phyloP scores from a whole-genome alignment of 2,888 invertebrate species.

The Drosophila yooni region DNA sequence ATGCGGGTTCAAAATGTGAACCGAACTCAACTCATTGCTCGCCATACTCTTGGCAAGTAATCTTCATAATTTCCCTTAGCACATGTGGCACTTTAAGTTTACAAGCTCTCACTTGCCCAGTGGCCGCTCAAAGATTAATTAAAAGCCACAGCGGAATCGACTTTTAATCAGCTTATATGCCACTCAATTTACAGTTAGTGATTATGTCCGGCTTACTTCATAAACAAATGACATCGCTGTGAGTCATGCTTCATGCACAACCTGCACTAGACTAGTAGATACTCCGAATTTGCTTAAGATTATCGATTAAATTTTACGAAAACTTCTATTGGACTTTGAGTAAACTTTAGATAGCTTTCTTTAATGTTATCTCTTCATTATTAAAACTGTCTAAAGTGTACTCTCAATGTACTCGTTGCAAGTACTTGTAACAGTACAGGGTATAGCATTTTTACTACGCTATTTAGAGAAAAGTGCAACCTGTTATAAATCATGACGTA shows the following conservation, averaged over 20 bases:
- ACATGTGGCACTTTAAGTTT: constrained; percentile 5
- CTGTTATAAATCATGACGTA: constrained; percentile 51
- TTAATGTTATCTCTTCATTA: not conserved
- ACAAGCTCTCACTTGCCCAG: constrained; percentile 10
- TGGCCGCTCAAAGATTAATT: constrained; percentile 36
- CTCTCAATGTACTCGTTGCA: not conserved
- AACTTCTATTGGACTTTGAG: not conserved
- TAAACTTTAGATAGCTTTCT: not conserved
- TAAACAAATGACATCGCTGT: constrained; percentile 23
- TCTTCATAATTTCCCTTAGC: constrained; percentile 17
- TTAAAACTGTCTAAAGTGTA: not conserved
- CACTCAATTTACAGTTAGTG: constrained; percentile 58
- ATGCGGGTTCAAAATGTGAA: constrained; percentile 33
- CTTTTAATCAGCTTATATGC: constrained; percentile 72
- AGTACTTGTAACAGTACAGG: not conserved
- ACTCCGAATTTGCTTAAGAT: not conserved
- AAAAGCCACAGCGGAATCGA: constrained; percentile 48
- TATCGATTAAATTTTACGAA: not conserved
- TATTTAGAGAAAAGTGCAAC: constrained; percentile 26
- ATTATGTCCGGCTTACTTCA: constrained; percentile 51
- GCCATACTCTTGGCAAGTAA: constrained; percentile 14
- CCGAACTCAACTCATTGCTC: constrained; percentile 2
- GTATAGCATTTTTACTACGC: constrained; percentile 25
- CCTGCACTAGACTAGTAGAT: not conserved
- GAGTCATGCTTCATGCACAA: constrained; percentile 10